phyloP scores from a whole-genome alignment of 2,797 vertebrate genomes.

The Jordanella pulchra region DNA sequence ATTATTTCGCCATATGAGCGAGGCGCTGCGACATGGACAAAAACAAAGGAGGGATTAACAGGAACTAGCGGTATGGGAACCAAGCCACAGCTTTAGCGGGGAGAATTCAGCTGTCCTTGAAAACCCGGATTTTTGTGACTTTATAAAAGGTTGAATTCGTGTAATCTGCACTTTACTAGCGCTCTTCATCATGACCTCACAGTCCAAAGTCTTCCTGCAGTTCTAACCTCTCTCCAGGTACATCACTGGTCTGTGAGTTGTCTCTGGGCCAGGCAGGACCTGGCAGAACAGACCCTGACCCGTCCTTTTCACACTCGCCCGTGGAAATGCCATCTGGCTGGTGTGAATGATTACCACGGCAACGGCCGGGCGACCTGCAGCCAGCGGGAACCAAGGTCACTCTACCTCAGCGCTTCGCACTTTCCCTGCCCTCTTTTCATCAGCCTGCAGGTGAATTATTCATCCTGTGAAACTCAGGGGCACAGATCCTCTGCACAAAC shows the following conservation, averaged over 20 bases:
- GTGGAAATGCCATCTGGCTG: slow-evolving; percentile 86
- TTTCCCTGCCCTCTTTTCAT: slow-evolving; percentile 77
- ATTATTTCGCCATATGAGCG: slow-evolving; percentile 64
- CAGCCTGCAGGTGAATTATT: slow-evolving; percentile 78
- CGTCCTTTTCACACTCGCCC: slow-evolving; percentile 83
- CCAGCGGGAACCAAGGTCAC: slow-evolving; percentile 85
- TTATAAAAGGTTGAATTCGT: slow-evolving; percentile 13
- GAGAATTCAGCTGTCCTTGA: slow-evolving; percentile 26
- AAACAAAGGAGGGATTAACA: slow-evolving; percentile 56
- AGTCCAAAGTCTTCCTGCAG: slow-evolving; percentile 32
- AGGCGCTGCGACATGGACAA: slow-evolving; percentile 58
- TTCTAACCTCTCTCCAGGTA: slow-evolving; percentile 51
- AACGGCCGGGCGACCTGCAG: slow-evolving; percentile 80
- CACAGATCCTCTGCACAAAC: slow-evolving; percentile 59
- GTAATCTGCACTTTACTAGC: slow-evolving; percentile 16
- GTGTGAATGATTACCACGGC: slow-evolving; percentile 86
- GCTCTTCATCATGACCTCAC: slow-evolving; percentile 37
- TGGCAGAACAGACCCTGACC: slow-evolving; percentile 82
- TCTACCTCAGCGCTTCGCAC: slow-evolving; percentile 74
- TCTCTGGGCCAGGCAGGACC: slow-evolving; percentile 74
- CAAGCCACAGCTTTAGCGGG: slow-evolving; percentile 32
- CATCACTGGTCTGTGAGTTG: slow-evolving; percentile 68
- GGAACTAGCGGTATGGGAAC: slow-evolving; percentile 21
- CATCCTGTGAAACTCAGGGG: slow-evolving; percentile 62
- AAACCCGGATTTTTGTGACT: slow-evolving; percentile 7